Evolutionary conservation across 1,140 invertebrate genomes (phyloP).

Genomic region (Zaprionus vittiger): DNA sequence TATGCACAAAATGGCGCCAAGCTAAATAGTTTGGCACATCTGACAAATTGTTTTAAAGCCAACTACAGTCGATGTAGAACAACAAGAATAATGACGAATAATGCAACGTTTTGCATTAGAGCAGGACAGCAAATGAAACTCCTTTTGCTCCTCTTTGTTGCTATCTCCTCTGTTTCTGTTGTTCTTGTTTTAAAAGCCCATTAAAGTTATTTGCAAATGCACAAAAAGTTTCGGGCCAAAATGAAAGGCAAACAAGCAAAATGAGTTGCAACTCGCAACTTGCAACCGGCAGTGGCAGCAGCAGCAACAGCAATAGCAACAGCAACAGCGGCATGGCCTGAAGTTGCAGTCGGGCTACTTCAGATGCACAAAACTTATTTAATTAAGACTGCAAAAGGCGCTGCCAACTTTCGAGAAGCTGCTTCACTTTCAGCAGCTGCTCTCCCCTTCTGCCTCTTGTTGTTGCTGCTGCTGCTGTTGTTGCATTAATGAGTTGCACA

Average conservation of each 20-base stretch:
- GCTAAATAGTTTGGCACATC: constrained; percentile 29
- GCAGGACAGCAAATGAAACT: constrained; percentile 9
- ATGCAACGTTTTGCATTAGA: constrained; percentile 35
- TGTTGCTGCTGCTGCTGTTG: neutral
- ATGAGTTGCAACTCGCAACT: constrained; percentile 36
- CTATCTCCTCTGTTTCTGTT: constrained; percentile 7
- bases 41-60: constrained; percentile 43
- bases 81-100: constrained; percentile 16
- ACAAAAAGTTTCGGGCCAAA: constrained; percentile 34
- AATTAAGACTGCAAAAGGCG: constrained; percentile 65
- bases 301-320: too few relatives aligned
- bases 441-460: neutral
- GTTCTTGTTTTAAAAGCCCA: constrained; percentile 52
- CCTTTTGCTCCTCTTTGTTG: neutral
- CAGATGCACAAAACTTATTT: constrained; percentile 64
- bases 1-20: constrained; percentile 41
- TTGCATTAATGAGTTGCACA: constrained; percentile 68
- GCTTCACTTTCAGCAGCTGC: constrained; percentile 8
- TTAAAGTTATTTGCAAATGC: constrained; percentile 45
- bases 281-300: constrained; percentile 10
- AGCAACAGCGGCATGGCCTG: too few relatives aligned
- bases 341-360: constrained; percentile 27
- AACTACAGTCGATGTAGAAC: neutral
- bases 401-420: constrained; percentile 41
- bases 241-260: constrained; percentile 44